Base-by-base conservation (phyloP, 2,797 vertebrate species). In the Betta splendens region DNA sequence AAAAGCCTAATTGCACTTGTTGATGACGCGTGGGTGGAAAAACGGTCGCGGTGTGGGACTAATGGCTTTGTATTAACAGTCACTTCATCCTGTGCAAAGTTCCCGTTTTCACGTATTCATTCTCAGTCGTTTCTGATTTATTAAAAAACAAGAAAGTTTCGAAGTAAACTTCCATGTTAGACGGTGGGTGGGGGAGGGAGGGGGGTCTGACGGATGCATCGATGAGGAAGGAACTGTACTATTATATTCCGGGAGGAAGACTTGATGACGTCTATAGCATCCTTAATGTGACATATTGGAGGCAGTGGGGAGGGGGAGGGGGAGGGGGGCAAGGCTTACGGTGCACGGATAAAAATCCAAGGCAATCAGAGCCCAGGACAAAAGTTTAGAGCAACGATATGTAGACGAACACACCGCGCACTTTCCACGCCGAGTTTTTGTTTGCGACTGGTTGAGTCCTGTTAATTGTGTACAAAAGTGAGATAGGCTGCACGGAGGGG, bases 191-290 rank as follows among this genome's bases (percentile, higher is more conserved):
- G 17, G 40, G 43, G 18, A 63, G 37, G 72, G 84, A 87, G 77
- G 84, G 89, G 92, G 89, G 91, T 93, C 88, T 91, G 93, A 93
- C 92, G 91, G 92, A 92, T 93, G 93, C 92, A 92, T 93, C 88
- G 91, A 92, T 84, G 92, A 94, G 93, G 93, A 94, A 94, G 92
- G 89, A 93, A 94, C 92, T 93, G 92, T 93, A 93, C 93, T 92
- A 92, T 92, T 93, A 92, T 94, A 95, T 95, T 97, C 95, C 96
- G 94, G 94, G 94, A 98, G 96, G 95, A 95, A 94, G 90, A 89
- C 79, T 91, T 94, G 94, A 94, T 98, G 96, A 99, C 97, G 96
- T 99, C 94, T 94, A 92, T 95, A 93, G 88, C 94, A 95, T 96
- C 93, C 94, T 96, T 98, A 97, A 92, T 95, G 95, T 94, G 96